Evolutionary conservation across 2,113 vertebrate genomes (phyloP).

Genomic region (Geococcyx californianus): DNA sequence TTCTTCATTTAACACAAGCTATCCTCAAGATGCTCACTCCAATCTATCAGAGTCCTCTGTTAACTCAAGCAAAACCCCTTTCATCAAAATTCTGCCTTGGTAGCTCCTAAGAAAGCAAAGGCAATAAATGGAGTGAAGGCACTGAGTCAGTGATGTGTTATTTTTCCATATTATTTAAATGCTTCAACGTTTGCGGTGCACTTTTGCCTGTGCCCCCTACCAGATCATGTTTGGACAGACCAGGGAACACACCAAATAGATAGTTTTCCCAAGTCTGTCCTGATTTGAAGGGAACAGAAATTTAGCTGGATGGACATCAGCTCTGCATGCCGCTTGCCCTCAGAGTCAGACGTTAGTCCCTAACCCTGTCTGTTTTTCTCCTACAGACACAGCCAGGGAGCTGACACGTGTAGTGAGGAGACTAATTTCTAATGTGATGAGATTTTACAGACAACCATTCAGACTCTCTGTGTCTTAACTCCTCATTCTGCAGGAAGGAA

Average conservation of each 20-base stretch:
- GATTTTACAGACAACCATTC: neutral
- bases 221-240: neutral
- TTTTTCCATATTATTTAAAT: neutral
- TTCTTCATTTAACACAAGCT: conserved; percentile 20
- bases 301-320: neutral
- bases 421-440: neutral
- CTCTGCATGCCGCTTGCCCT: neutral
- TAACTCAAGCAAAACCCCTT: conserved; percentile 1
- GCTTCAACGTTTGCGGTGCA: neutral
- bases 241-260: neutral
- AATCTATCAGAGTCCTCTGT: neutral
- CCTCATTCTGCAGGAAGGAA: neutral
- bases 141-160: neutral
- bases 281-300: neutral
- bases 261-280: neutral
- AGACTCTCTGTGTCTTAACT: neutral
- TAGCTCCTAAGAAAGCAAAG: neutral
- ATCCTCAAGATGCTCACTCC: neutral
- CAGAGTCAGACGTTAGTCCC: neutral
- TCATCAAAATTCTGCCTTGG: neutral
- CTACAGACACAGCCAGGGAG: neutral
- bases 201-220: neutral
- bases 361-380: neutral
- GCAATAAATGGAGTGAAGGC: neutral
- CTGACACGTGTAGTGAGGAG: neutral